These are phyloP conservation scores for Rhinichthys klamathensis DNA, from an alignment of 2,113 vertebrate species.

Conservation along the genomic window DNA sequence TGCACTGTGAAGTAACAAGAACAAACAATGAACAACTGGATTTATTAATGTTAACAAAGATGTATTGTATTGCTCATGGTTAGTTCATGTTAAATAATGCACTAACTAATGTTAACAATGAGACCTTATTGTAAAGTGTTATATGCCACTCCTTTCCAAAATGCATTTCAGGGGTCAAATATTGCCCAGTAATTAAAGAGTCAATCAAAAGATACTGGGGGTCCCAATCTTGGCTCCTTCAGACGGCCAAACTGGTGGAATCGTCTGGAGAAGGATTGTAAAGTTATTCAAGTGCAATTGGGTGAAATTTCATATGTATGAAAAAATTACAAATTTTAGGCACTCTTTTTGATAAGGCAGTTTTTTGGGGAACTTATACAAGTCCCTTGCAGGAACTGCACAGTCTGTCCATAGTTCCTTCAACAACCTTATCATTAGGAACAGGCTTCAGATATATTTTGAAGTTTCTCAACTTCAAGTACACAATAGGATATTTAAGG, in stretches of 20 bases:
- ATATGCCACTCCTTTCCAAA: neutral
- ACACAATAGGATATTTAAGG: neutral
- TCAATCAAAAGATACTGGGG: neutral
- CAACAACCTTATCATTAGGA: neutral
- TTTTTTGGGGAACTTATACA: neutral
- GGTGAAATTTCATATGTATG: neutral
- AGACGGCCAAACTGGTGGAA: neutral
- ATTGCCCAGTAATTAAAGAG: neutral
- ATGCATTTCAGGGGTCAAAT: neutral
- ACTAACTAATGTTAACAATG: too few species aligned
- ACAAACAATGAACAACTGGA: too few species aligned
- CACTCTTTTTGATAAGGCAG: neutral
- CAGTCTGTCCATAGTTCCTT: neutral
- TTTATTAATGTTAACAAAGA: too few species aligned
- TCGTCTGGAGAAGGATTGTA: neutral
- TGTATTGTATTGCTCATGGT: too few species aligned
- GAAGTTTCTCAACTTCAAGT: neutral
- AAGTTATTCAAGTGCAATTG: neutral
- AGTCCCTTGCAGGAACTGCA: neutral
- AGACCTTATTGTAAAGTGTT: neutral
- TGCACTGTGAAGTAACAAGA: too few species aligned
- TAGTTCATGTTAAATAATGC: too few species aligned
- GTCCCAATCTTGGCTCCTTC: neutral
- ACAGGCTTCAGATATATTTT: conserved; percentile 3
- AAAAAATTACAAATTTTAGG: neutral